Evolutionary conservation across 2,888 invertebrate genomes (phyloP), one percentile per base, ranked within the genome.

Genomic region (Epirrhoe alternata): DNA sequence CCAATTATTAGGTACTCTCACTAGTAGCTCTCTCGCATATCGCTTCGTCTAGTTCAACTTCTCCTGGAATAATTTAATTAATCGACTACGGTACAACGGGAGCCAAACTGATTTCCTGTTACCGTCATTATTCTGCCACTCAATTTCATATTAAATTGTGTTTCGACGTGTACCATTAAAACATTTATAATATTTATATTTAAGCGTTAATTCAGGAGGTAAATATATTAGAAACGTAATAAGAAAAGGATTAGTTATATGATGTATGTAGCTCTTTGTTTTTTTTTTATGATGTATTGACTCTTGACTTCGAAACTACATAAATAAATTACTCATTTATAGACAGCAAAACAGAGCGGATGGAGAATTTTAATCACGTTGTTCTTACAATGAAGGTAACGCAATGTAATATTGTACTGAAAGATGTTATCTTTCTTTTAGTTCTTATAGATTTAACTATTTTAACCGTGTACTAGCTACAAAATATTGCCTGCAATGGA

Each of bases 1-100:
- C 33, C 57, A 58, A 59, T 59, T 61, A 54, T 47, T 35, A 45
- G 31, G 56, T 67, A 42, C 38, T 42, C 31, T 16, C 6, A 31
- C 57, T 61, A 61, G 47, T 47, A 49, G 62, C 59, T 71, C 69
- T 61, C 55, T 60, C 61, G 55, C 66, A 67, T 64, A 69, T 74
- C 71, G 77, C 73, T 76, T 52, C 66, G 68, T 81, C 78, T 76
- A 73, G 78, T 76, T 52, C 66, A 83, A 83, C 81, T 84, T 86
- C 87, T 81, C 81, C 77, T 74, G 79, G 81, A 80, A 85, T 90
- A 90, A 92, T 90, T 87, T 85, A 91, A 91, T 93, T 90, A 92
- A 88, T 90, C 85, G 86, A 85, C 85, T 84, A 86, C 82, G 84
- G 83, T 75, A 85, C 84, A 85, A 87, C 85, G 85, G 81, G 70